Evolutionary conservation across 2,797 vertebrate genomes (phyloP).

Genomic region (Gambusia yucatana): DNA sequence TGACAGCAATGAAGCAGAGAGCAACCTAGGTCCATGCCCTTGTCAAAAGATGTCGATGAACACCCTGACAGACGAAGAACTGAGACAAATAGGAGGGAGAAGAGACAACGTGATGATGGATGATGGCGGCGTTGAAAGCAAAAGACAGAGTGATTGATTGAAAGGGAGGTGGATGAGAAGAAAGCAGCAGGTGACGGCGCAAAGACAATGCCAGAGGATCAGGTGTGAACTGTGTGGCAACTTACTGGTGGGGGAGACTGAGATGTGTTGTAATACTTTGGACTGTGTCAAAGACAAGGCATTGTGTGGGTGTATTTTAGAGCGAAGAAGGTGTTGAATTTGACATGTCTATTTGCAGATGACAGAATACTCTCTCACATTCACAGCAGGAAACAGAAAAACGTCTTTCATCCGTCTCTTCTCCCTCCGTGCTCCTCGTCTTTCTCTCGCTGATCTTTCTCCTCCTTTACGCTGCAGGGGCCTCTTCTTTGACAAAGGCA

Average conservation of each 20-base stretch:
- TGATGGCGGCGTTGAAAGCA: conserved; percentile 39
- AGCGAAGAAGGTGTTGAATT: conserved; percentile 37
- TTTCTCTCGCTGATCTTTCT: conserved; percentile 27
- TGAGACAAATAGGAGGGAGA: conserved; percentile 41
- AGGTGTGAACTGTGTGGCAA: conserved; percentile 1
- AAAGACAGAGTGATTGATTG: conserved; percentile 60
- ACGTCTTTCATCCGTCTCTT: conserved; percentile 57
- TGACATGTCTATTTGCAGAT: conserved; percentile 13
- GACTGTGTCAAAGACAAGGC: conserved; percentile 6
- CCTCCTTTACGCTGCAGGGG: conserved; percentile 55
- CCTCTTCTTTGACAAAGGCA: conserved; percentile 64
- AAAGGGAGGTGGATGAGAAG: conserved; percentile 50
- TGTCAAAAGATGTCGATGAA: conserved; percentile 66
- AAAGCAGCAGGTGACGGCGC: conserved; percentile 39
- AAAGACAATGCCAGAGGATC: conserved; percentile 13
- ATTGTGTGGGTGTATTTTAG: conserved; percentile 8
- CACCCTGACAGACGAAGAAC: conserved; percentile 44
- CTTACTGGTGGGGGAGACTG: background rate
- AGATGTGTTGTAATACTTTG: conserved; percentile 10
- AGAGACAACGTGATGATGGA: conserved; percentile 64
- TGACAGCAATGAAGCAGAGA: conserved; percentile 61
- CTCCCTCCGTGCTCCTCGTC: background rate
- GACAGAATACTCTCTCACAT: conserved; percentile 53
- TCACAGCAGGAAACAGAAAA: conserved; percentile 56
- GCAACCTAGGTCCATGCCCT: conserved; percentile 63